Percentiles rank a stretch among this genome's conserved stretches.
These are phyloP conservation scores for Halcyon badia DNA, from an alignment of 2,797 vertebrate species.

Conservation along the genomic window DNA sequence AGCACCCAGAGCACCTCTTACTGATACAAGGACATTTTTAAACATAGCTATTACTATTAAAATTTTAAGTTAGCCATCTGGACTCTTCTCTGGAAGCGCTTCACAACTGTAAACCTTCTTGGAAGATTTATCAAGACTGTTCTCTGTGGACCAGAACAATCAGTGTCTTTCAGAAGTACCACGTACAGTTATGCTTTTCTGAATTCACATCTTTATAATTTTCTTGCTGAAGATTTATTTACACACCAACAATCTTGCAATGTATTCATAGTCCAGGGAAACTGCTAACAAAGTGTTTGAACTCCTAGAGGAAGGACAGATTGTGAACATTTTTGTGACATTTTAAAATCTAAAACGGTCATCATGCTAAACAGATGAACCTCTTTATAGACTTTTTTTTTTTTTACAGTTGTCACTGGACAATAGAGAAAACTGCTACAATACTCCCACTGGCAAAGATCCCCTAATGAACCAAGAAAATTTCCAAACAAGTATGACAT, in stretches of 20 bases:
- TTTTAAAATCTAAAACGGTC: background rate
- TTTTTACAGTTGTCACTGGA: background rate
- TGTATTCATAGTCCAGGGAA: background rate
- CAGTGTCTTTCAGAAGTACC: background rate
- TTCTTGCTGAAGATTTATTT: background rate
- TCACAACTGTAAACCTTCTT: background rate
- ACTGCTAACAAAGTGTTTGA: background rate
- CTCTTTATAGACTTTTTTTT: background rate
- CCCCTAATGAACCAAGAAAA: background rate
- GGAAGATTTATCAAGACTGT: background rate
- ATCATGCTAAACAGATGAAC: background rate
- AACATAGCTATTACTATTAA: background rate
- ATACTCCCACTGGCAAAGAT: background rate
- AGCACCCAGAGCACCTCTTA: background rate
- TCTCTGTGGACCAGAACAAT: background rate
- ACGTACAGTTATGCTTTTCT: background rate
- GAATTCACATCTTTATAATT: background rate
- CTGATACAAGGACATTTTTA: background rate
- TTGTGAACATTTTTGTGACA: background rate
- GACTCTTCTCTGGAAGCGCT: background rate
- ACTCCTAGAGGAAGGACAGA: background rate
- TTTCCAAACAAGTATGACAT: background rate
- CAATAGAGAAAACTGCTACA: background rate
- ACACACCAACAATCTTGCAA: background rate
- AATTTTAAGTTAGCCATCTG: slow-evolving; percentile 4